Base-by-base conservation (phyloP, 2,113 vertebrate species). In the Cardinalis cardinalis region DNA sequence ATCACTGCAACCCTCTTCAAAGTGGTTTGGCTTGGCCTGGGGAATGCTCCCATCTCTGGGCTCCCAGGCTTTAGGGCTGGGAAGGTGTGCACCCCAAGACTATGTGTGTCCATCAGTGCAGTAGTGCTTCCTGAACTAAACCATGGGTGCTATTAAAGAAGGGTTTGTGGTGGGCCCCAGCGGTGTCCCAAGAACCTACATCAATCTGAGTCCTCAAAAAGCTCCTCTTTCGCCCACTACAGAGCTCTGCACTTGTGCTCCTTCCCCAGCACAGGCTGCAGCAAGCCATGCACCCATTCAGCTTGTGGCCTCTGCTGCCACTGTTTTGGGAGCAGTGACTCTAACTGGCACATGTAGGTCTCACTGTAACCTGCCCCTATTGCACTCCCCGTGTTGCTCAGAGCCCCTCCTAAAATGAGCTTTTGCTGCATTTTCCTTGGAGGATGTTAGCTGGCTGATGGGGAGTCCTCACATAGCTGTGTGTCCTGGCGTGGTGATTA, bases 101-200 rank as follows among this genome's bases (percentile, higher is more conserved):
- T 7, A 0, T 7, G 11, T 32, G 34, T 0, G 2, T n/a, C 11
- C 24, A 16, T 18, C 0, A 1, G 23, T 49, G 38, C 21, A 19
- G 23, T 11, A 12, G 34, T 0, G 1, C 6, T 77, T 19, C 29
- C 34, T 58, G 43, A 18, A n/a, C 11, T 59, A 41, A 84, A 18
- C 32, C 19, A 9, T 4, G 26, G 13, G 0, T 48, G 28, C 20
- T 43, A 4, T 23, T 32, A 25, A 70, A 80, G 9, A 9, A 60
- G 11, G 18, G 32, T 32, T 61, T 60, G 17, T 64, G 18, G 17
- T 11, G n/a, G 12, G 4, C 5, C 5, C 8, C 1, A 3, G 16
- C 0, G 0, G 5, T 5, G 2, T 58, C 21, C 14, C 34, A 58
- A 77, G 32, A 11, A 53, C 31, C 8, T 24, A 7, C 23, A 53